Conservation (phyloP, 2,888 invertebrate genomes). For the Ichneumon xanthorius region DNA sequence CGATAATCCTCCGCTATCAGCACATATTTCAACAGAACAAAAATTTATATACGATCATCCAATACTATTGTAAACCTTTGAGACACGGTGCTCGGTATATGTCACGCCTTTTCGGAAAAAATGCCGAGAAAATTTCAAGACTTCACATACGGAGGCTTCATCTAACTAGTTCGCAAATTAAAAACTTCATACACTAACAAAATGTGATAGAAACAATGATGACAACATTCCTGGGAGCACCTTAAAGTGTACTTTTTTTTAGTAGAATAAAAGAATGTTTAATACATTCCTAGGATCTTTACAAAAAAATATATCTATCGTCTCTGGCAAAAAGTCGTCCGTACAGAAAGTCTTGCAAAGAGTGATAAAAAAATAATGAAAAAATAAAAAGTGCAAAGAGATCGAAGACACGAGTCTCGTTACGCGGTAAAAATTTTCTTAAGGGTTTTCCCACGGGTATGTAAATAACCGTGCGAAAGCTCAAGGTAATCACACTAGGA, state of each 20-base stretch:
- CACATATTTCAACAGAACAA: background rate
- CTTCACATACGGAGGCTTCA: background rate
- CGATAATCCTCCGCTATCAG: slow-evolving; percentile 47
- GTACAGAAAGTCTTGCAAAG: background rate
- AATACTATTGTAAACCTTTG: background rate
- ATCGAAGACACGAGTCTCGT: slow-evolving; percentile 7
- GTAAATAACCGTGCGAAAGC: slow-evolving; percentile 53
- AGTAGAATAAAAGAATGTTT: background rate
- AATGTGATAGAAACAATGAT: background rate
- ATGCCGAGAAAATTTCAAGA: background rate
- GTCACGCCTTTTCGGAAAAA: background rate
- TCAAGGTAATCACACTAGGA: slow-evolving; percentile 50
- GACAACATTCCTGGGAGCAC: background rate
- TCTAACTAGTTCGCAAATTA: background rate
- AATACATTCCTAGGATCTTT: background rate
- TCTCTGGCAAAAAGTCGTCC: background rate
- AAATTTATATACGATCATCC: background rate
- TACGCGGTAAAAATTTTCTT: background rate
- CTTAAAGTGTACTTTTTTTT: background rate
- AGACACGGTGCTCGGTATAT: no score
- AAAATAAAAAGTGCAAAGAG: slow-evolving; percentile 7
- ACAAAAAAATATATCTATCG: background rate
- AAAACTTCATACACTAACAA: background rate
- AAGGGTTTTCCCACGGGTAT: slow-evolving; percentile 34
- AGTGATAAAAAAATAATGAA: background rate